A percentile compares a stretch with the other conserved stretches of the same genome.
phyloP scores from a whole-genome alignment of 2,113 vertebrate genomes.

The Manacus vitellinus region DNA sequence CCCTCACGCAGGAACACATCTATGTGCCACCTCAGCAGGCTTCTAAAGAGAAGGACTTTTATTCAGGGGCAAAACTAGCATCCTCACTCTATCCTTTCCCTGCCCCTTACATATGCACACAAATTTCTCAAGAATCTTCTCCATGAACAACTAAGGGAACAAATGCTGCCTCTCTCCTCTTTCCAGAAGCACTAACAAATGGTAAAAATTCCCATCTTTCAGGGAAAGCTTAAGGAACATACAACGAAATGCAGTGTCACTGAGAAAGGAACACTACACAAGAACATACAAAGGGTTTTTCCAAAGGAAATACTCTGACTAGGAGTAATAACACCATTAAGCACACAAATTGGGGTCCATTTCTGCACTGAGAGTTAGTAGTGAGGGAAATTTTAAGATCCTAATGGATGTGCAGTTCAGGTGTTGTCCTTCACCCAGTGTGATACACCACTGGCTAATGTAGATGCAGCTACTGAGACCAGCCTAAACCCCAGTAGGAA shows the following conservation, averaged over 20 bases:
- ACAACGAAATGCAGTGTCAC: neutral
- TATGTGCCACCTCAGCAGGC: neutral
- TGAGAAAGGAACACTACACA: neutral
- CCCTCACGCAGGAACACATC: neutral
- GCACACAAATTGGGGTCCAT: neutral
- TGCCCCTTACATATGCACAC: neutral
- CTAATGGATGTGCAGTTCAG: rapidly evolving
- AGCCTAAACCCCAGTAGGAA: neutral
- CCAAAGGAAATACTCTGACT: neutral
- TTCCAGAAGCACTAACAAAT: neutral
- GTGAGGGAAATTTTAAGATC: neutral
- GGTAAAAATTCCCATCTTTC: neutral
- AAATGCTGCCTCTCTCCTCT: neutral
- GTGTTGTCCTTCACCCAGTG: neutral
- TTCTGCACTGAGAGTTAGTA: neutral
- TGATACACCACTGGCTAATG: neutral
- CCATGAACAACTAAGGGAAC: neutral
- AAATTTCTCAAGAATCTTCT: neutral
- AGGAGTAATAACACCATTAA: neutral
- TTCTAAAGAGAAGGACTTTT: neutral
- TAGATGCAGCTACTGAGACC: neutral
- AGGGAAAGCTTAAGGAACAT: neutral
- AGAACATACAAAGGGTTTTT: neutral
- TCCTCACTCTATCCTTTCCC: neutral
- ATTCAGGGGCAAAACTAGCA: neutral